Conservation (phyloP, 2,797 vertebrate genomes). For the Setipinna tenuifilis region DNA sequence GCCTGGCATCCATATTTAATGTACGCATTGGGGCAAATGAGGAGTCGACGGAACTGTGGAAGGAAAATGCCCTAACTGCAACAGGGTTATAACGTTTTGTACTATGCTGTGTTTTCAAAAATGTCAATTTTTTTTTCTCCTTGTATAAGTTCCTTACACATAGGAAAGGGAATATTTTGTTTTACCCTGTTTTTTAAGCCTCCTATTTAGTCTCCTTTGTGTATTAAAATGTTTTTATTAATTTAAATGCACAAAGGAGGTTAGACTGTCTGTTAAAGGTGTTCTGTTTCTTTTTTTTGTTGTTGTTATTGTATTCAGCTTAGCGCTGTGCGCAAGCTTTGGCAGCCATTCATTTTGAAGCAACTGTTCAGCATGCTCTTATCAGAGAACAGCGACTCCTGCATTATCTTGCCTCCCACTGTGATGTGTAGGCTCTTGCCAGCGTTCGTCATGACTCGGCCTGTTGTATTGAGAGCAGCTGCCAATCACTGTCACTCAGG, state of each 20-base stretch:
- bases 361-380: background rate
- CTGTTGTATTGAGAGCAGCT: background rate
- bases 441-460: background rate
- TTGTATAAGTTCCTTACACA: constrained; percentile 14
- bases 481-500: background rate
- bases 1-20: constrained; percentile 67
- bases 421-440: background rate
- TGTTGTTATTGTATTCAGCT: background rate
- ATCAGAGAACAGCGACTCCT: background rate
- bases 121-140: constrained; percentile 51
- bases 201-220: background rate
- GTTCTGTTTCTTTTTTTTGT: background rate
- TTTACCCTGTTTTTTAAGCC: background rate
- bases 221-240: too few relatives aligned
- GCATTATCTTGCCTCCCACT: background rate
- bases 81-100: background rate
- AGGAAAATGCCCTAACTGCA: constrained; percentile 33
- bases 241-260: background rate
- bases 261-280: background rate
- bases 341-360: background rate
- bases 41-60: constrained; percentile 36
- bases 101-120: background rate
- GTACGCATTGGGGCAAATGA: constrained; percentile 53
- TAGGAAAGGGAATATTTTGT: constrained; percentile 44
- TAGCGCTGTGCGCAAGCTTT: background rate